Evolutionary conservation across 2,113 vertebrate genomes (phyloP), one percentile per base, ranked within the genome.

Genomic region (Jacana jacana): DNA sequence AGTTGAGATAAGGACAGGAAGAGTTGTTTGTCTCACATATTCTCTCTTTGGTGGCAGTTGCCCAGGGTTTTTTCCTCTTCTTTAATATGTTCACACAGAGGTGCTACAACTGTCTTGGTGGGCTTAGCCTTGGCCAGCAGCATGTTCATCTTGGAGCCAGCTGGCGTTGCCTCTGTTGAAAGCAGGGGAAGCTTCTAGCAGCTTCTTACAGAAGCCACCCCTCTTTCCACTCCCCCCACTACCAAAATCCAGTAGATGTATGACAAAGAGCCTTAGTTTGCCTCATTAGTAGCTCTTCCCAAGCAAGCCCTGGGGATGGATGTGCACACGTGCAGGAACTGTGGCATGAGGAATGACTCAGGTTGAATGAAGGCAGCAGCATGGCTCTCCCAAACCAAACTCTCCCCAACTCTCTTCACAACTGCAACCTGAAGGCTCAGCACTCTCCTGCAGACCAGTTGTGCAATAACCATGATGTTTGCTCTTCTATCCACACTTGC

Each of bases 391-490:
- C 49, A 83, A 52, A 63, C 17, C 33, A n/a, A n/a, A n/a, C n/a
- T n/a, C n/a, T n/a, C n/a, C n/a, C n/a, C n/a, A n/a, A n/a, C n/a
- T n/a, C n/a, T n/a, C 49, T 92, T 86, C 49, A 13, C 49, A 42
- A 20, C 28, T 5, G 11, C 54, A 68, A 4, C 27, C 22, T 69
- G 23, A 49, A 39, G 35, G 22, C 30, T 85, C 5, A 2, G 51
- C 2, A 1, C 60, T 76, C 31, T 25, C 57, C 33, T 81, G 64
- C n/a, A 72, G 75, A 44, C 28, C 2, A 1, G 28, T 61, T 2
- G 0, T 44, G 46, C 44, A 40, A 9, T 25, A 58, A 42, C 37
- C 1, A 0, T 25, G 25, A 35, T 3, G 6, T 75, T 65, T 61
- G 46, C 52, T 66, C 7, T 15, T 71, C 44, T 22, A 31, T 17